Percentiles rank a stretch among this genome's conserved stretches.
Conservation (phyloP, 2,113 vertebrate species). For the Anser brachyrhynchus region DNA sequence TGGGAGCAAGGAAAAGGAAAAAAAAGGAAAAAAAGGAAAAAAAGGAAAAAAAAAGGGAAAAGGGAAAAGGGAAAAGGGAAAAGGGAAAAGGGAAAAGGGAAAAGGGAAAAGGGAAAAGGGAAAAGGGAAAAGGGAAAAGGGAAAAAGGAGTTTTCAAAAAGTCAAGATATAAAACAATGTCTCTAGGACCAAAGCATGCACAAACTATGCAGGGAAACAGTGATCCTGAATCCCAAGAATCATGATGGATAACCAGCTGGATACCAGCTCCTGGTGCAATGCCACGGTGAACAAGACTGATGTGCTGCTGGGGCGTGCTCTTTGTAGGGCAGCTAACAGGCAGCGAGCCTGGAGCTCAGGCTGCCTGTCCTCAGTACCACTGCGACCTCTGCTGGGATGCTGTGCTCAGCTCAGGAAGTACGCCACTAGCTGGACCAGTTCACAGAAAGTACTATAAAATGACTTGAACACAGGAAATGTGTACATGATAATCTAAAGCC, state of each 20-base stretch:
- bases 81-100: no score
- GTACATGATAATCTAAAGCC: accelerated
- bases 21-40: no score
- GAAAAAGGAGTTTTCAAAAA: neutral
- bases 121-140: no score
- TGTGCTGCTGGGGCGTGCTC: accelerated
- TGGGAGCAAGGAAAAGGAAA: neutral
- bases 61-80: no score
- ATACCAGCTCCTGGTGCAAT: neutral
- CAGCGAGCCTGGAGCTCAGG: neutral
- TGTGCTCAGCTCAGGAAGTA: accelerated
- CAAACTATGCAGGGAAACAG: accelerated
- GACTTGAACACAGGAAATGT: accelerated
- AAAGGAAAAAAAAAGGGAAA: no score
- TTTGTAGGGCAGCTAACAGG: accelerated
- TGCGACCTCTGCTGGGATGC: conserved; percentile 41
- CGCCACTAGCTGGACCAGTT: neutral
- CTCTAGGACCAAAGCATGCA: neutral
- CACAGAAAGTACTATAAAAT: neutral
- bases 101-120: no score
- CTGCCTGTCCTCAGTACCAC: neutral
- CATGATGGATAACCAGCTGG: accelerated
- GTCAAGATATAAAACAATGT: neutral
- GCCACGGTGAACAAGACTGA: accelerated
- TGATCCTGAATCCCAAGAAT: neutral